A percentile compares a stretch with the other conserved stretches of the same genome.
Conservation (phyloP, 2,888 invertebrate genomes). For the Elmis aenea region DNA sequence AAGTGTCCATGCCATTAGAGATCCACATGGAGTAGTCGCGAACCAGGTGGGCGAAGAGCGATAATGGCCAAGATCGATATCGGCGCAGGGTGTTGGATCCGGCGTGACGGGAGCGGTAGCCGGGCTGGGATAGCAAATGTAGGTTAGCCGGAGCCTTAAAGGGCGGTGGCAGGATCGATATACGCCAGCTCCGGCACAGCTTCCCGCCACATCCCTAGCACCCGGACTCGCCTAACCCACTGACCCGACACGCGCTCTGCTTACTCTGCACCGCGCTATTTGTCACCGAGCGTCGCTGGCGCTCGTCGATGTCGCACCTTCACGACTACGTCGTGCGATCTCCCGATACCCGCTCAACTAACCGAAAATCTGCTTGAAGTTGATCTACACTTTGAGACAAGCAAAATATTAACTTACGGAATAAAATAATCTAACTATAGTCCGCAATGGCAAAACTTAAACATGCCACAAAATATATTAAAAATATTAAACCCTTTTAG, state of each 20-base stretch:
- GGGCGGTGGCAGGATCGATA: constrained; percentile 34
- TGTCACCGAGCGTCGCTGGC: constrained; percentile 14
- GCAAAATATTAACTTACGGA: no score
- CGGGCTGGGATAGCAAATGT: constrained; percentile 44
- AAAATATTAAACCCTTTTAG: no score
- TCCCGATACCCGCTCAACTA: no score
- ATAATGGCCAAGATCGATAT: constrained; percentile 33
- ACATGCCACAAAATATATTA: no score
- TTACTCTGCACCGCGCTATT: constrained; percentile 23
- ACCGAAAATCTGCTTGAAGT: no score
- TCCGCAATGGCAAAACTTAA: no score
- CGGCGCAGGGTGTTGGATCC: constrained; percentile 27
- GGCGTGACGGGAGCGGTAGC: constrained; percentile 31
- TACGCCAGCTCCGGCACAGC: constrained; percentile 26
- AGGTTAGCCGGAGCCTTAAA: constrained; percentile 44
- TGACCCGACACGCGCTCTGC: constrained; percentile 29
- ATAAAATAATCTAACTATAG: no score
- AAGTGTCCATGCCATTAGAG: constrained; percentile 11
- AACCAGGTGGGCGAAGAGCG: constrained; percentile 27
- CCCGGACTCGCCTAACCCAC: constrained; percentile 30
- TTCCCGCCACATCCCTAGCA: constrained; percentile 27
- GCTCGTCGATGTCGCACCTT: constrained; percentile 10
- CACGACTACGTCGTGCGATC: constrained; percentile 12
- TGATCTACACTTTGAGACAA: no score
- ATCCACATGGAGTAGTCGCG: constrained; percentile 23